Evolutionary conservation across 2,113 vertebrate genomes (phyloP).

Genomic region (Phoenicopterus ruber): DNA sequence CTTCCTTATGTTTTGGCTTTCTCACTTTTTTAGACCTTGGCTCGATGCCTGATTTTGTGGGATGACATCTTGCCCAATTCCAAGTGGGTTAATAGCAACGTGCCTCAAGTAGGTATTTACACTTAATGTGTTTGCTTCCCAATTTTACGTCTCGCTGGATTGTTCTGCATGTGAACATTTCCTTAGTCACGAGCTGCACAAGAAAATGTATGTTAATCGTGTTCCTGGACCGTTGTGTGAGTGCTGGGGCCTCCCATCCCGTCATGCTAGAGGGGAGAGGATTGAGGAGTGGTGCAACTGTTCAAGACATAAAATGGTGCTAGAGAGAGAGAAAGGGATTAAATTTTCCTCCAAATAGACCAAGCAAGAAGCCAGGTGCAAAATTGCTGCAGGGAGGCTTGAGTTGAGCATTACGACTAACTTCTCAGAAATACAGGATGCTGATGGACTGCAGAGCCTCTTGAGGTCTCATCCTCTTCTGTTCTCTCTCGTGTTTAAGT

Average conservation of each 20-base stretch:
- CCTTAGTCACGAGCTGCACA: neutral
- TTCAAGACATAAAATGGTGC: neutral
- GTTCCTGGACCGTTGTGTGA: neutral
- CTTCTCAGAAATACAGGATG: neutral
- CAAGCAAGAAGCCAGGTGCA: neutral
- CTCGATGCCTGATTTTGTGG: conserved; percentile 96
- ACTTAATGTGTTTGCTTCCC: neutral
- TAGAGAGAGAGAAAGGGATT: neutral
- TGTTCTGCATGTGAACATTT: neutral
- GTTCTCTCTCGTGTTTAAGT: neutral
- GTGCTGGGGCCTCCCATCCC: neutral
- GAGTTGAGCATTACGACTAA: neutral
- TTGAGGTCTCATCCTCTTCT: neutral
- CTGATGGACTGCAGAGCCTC: neutral
- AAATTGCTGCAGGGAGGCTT: neutral
- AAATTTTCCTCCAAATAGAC: neutral
- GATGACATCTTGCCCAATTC: conserved; percentile 94
- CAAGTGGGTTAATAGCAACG: conserved; percentile 95
- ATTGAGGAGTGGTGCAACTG: neutral
- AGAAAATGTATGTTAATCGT: neutral
- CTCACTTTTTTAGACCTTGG: conserved; percentile 81
- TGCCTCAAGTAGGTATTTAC: conserved; percentile 85
- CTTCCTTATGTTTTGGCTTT: neutral
- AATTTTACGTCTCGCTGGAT: neutral
- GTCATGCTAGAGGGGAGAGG: neutral